phyloP scores from a whole-genome alignment of 2,888 invertebrate species.

The Choristoneura rosaceana region DNA sequence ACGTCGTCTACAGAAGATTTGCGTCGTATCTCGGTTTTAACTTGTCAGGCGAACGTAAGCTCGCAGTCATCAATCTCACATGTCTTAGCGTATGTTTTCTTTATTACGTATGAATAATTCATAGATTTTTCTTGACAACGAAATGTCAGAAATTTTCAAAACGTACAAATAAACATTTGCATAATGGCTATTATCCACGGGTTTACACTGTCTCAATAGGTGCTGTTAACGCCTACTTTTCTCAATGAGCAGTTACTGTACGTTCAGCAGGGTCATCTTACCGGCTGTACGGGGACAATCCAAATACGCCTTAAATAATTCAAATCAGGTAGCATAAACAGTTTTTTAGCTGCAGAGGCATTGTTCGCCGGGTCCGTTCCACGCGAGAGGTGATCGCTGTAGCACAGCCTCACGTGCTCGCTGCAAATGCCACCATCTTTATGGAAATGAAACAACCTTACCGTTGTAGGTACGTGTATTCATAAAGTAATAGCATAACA shows the following conservation, averaged over 20 bases:
- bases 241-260: slow-evolving; percentile 33
- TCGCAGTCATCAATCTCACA: slow-evolving; percentile 38
- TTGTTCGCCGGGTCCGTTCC: slow-evolving; percentile 24
- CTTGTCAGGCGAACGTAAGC: slow-evolving; percentile 40
- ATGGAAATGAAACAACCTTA: slow-evolving; percentile 23
- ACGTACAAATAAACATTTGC: slow-evolving; percentile 33
- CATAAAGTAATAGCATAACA: not conserved
- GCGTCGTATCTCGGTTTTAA: slow-evolving; percentile 35
- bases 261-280: slow-evolving; percentile 33
- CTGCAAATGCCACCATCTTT: slow-evolving; percentile 18
- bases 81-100: slow-evolving; percentile 24
- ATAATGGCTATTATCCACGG: slow-evolving; percentile 37
- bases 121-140: slow-evolving; percentile 38
- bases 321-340: slow-evolving; percentile 41
- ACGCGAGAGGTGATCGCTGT: slow-evolving; percentile 8
- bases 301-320: slow-evolving; percentile 41
- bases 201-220: slow-evolving; percentile 41
- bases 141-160: slow-evolving; percentile 34
- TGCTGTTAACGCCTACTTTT: slow-evolving; percentile 43
- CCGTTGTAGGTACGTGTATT: slow-evolving; percentile 3
- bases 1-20: slow-evolving; percentile 30
- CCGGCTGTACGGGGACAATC: slow-evolving; percentile 22
- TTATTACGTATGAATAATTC: slow-evolving; percentile 33
- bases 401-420: slow-evolving; percentile 13
- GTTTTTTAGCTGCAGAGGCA: slow-evolving; percentile 31